Evolutionary conservation across 1,140 invertebrate genomes (phyloP), one percentile per base, ranked within the genome.

Genomic region (Aethina tumida): DNA sequence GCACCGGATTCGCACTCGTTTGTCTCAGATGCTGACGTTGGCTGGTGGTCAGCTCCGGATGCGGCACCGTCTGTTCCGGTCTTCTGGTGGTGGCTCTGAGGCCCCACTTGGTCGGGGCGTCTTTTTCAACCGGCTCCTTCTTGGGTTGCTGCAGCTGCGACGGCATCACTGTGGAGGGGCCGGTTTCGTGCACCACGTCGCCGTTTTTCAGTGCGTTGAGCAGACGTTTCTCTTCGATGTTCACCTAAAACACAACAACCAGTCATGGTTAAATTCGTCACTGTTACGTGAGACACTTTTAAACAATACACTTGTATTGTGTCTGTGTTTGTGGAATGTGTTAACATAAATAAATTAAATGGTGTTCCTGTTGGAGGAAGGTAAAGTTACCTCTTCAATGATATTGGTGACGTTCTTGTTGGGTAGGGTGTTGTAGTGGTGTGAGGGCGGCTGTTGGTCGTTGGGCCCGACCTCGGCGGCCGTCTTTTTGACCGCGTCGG

Each of bases 181-280:
- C 3, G 35, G 30, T 27, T 74, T 81, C 78, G 7, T 69, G 69
- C 2, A 83, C 70, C 1, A 84, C 69, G 7, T 73, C 71, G 4
- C 82, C 81, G 6, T 81, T 83, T 49, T 84, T 80, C 19, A 88
- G 57, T 0, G 83, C 83, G 44, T 84, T 75, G 44, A 87, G 77
- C 24, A 88, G 63, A 32, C 79, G 64, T 55, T 87, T 83, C 55
- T 88, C 84, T 55, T 86, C 84, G 1, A 79, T 67, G 1, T 80
- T 79, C 2, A 86, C 79, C 47, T 59, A 41, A 7, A 33, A 39
- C 5, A 22, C n/a, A n/a, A n/a, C n/a, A n/a, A n/a, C n/a, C n/a
- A n/a, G n/a, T n/a, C n/a, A n/a, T n/a, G n/a, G n/a, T n/a, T n/a
- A n/a, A n/a, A n/a, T n/a, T n/a, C n/a, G n/a, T n/a, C n/a, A n/a